Percentiles rank a stretch among this genome's conserved stretches.
Evolutionary conservation across 2,888 invertebrate genomes (phyloP).

Genomic region (Hanleya hanleyi): DNA sequence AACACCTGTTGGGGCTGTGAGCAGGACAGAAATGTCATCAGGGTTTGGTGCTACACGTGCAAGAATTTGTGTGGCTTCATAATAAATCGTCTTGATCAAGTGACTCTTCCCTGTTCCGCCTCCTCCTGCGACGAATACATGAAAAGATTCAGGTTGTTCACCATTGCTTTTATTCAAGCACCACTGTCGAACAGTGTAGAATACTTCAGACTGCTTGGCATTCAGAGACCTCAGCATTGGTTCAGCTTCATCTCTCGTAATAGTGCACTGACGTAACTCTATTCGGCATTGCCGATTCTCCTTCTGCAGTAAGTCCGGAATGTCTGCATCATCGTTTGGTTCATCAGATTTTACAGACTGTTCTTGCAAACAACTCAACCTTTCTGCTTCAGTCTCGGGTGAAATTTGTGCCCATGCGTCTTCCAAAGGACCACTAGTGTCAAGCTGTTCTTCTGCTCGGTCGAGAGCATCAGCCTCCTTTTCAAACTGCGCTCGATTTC

Average conservation of each 20-base stretch:
- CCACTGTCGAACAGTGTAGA: conserved; percentile 22
- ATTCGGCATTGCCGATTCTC: background rate
- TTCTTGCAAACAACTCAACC: conserved; percentile 13
- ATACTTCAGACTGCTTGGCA: conserved; percentile 10
- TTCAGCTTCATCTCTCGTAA: background rate
- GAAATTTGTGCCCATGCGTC: conserved; percentile 27
- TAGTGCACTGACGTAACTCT: background rate
- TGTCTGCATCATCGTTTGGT: background rate
- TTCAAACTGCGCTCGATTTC: conserved; percentile 13
- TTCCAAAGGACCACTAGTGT: conserved; percentile 11
- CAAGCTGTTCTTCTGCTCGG: conserved; percentile 9
- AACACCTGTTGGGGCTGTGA: conserved; percentile 15
- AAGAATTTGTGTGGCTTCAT: conserved; percentile 23
- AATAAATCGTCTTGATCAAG: conserved; percentile 15
- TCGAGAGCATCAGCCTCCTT: conserved; percentile 17
- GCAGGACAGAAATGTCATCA: conserved; percentile 10
- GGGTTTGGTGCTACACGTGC: conserved; percentile 3
- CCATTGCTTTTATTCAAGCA: conserved; percentile 2
- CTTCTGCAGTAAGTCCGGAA: background rate
- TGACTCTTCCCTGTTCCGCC: no score
- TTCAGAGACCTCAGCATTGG: conserved; percentile 5
- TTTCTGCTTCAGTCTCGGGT: conserved; percentile 27
- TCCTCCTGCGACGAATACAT: conserved; percentile 22
- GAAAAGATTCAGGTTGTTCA: conserved; percentile 11
- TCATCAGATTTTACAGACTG: background rate